phyloP scores from a whole-genome alignment of 2,797 vertebrate species.

The Acanthopagrus latus region DNA sequence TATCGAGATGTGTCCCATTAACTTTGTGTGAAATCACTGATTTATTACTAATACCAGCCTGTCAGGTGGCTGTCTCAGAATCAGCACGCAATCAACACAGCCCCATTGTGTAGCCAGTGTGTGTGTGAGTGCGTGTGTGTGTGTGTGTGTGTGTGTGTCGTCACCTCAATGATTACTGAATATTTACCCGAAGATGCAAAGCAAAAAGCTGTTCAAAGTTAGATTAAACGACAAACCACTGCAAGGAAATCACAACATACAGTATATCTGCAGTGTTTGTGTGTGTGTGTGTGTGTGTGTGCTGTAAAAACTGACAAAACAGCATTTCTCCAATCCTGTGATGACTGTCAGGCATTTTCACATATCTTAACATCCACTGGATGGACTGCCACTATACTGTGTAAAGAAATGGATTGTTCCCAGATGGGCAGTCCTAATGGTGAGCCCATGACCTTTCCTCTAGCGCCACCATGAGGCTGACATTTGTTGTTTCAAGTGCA shows the following conservation, averaged over 20 bases:
- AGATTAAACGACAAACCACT: not conserved
- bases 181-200: slow-evolving; percentile 17
- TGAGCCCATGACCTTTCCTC: not conserved
- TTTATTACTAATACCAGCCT: not conserved
- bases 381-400: too few relatives aligned
- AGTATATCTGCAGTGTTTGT: not conserved
- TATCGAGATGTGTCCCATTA: slow-evolving; percentile 22
- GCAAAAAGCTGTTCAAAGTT: slow-evolving; percentile 8
- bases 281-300: not conserved
- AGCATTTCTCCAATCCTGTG: not conserved
- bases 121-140: not conserved
- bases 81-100: slow-evolving; percentile 19
- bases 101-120: slow-evolving; percentile 5
- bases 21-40: slow-evolving; percentile 28
- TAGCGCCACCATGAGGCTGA: not conserved
- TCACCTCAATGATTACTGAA: slow-evolving; percentile 26
- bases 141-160: not conserved
- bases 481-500: not conserved
- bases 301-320: not conserved
- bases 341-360: not conserved
- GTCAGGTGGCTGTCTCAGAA: slow-evolving; percentile 4
- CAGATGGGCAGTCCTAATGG: not conserved
- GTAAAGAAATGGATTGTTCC: not conserved
- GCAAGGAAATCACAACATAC: not conserved
- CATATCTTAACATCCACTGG: not conserved